Evolutionary conservation across 2,888 invertebrate genomes (phyloP), one percentile per base, ranked within the genome.

Genomic region (Leptinotarsa tumamoca): DNA sequence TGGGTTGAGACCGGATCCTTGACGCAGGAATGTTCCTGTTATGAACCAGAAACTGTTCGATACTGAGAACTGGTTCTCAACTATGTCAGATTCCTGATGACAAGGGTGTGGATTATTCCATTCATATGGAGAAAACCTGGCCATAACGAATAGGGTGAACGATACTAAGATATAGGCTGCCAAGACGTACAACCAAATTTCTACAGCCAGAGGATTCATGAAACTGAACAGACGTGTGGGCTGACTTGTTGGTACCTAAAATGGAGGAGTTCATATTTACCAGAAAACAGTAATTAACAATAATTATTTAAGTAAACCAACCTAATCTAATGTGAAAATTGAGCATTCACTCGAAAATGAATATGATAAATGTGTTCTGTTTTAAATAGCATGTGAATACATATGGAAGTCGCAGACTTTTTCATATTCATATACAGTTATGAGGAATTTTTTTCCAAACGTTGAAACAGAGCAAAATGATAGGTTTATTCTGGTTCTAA

Each of bases 31-130:
- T 52, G 96, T 96, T 66, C 96, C 96, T 17, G 95, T 95, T 87
- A 95, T 95, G 89, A 96, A 96, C 96, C 96, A 96, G 89, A 96
- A 94, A 85, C 91, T 95, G 90, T 97, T 98, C 84, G 97, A 96
- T 72, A 99, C 93, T 81, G 95, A 97, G 91, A 99, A 99, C 90
- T 98, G 98, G 88, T 98, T 98, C 86, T 97, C 96, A 80, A 96
- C 92, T 79, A 96, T 92, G 88, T 97, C 96, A 67, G 94, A 94
- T 85, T 95, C 94, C 80, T 94, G 94, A 21, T 94, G 92, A 85
- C 95, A 95, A 1, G 95, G 94, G 85, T 95, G 93, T 7, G 93
- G 93, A 87, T 94, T 94, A 84, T 95, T 94, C 96, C 97, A 97
- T 89, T 98, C 98, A 88, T 98, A 98, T 1, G 99, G 99, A 50